phyloP scores from a whole-genome alignment of 2,797 vertebrate genomes.

The Rhinichthys osculus region DNA sequence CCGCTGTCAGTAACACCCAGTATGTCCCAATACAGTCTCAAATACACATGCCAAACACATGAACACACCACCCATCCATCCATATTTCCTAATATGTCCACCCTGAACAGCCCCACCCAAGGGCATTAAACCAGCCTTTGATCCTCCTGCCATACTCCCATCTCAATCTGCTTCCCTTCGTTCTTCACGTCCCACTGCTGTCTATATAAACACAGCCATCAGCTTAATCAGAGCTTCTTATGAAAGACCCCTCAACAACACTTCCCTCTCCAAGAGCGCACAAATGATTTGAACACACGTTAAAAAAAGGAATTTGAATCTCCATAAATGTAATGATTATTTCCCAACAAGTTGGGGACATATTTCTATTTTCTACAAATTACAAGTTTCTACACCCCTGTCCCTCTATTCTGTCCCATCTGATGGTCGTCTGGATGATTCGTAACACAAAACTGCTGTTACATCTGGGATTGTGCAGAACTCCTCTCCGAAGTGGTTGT shows the following conservation, averaged over 20 bases:
- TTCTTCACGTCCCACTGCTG: conserved; percentile 68
- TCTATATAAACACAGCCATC: conserved; percentile 61
- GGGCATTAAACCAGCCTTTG: conserved; percentile 32
- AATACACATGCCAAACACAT: conserved; percentile 50
- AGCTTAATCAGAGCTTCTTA: conserved; percentile 45
- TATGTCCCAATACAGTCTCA: background rate
- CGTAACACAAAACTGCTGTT: conserved; percentile 29
- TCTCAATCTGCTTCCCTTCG: conserved; percentile 2
- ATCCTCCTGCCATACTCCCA: conserved; percentile 33
- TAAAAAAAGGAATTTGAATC: background rate
- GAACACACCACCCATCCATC: conserved; percentile 47
- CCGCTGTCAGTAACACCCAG: conserved; percentile 18
- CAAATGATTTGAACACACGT: background rate
- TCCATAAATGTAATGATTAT: background rate
- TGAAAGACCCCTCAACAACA: conserved; percentile 3
- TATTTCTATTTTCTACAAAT: background rate
- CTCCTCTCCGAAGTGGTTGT: conserved; percentile 3
- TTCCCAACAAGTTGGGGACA: background rate
- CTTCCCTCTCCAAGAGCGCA: background rate
- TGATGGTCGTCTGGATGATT: background rate
- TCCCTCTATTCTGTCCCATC: background rate
- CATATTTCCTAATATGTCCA: conserved; percentile 28
- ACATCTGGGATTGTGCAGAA: conserved; percentile 22
- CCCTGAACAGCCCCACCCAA: conserved; percentile 42
- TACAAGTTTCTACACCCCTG: background rate